phyloP scores from a whole-genome alignment of 2,113 vertebrate species.

The Pelodiscus sinensis region DNA sequence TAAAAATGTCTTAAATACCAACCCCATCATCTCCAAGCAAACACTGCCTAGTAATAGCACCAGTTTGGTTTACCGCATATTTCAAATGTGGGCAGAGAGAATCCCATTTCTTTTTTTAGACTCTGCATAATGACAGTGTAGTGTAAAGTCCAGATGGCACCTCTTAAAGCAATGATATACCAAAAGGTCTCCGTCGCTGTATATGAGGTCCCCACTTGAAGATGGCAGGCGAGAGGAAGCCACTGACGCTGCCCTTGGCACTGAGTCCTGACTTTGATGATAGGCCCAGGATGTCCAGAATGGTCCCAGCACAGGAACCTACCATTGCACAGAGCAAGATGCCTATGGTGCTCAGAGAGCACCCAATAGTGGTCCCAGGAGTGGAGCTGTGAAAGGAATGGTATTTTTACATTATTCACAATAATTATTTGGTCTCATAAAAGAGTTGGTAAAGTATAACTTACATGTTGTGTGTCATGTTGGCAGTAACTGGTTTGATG shows the following conservation, averaged over 20 bases:
- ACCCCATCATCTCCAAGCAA: background rate
- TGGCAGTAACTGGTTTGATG: background rate
- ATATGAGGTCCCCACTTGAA: background rate
- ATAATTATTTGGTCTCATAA: background rate
- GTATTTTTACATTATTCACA: background rate
- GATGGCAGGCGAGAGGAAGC: too few species aligned
- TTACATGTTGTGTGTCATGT: background rate
- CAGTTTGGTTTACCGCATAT: background rate
- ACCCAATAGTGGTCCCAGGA: too few species aligned
- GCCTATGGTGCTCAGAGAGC: too few species aligned
- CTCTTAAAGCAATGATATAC: background rate
- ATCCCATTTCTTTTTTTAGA: background rate
- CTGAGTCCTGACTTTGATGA: too few species aligned
- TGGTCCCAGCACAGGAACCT: too few species aligned
- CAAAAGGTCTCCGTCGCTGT: background rate
- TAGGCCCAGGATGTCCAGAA: too few species aligned
- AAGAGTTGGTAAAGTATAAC: background rate
- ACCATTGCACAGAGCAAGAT: too few species aligned
- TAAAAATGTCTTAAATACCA: background rate
- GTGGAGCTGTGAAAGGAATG: too few species aligned
- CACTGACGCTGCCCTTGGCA: too few species aligned
- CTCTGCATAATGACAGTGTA: fast-evolving
- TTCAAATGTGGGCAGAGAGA: background rate
- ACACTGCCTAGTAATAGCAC: background rate
- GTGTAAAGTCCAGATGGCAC: background rate